phyloP scores from a whole-genome alignment of 2,113 vertebrate species.

The Dicrurus megarhynchus region DNA sequence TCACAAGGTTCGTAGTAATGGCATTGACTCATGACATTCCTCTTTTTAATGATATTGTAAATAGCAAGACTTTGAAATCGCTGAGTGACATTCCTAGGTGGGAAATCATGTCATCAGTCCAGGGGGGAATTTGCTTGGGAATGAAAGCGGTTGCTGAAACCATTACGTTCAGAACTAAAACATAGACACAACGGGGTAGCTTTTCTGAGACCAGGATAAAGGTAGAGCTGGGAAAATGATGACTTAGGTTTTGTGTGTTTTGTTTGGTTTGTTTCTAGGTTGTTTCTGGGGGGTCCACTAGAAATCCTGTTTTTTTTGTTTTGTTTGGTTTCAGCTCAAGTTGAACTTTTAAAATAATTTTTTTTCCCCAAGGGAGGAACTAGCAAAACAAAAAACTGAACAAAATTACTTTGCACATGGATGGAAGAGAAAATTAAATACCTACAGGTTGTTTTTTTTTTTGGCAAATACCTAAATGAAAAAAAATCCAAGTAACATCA shows the following conservation, averaged over 20 bases:
- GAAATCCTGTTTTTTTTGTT: not conserved
- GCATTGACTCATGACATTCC: not conserved
- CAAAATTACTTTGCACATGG: not conserved
- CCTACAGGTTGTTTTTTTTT: not conserved
- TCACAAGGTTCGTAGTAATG: not conserved
- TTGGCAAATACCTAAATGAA: not conserved
- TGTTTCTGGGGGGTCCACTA: not conserved
- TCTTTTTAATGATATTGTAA: not conserved
- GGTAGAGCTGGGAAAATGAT: not conserved
- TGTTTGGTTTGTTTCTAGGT: not conserved
- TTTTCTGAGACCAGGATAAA: not conserved
- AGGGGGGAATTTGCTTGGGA: not conserved
- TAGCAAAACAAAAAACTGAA: not conserved
- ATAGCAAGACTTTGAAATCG: not conserved
- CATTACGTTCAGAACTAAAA: not conserved
- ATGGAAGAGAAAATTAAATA: not conserved
- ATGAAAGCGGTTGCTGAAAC: not conserved
- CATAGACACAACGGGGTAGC: not conserved
- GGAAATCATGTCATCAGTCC: not conserved
- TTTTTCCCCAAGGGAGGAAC: not conserved
- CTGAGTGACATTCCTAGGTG: not conserved
- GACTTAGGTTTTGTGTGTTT: not conserved
- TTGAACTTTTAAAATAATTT: not conserved
- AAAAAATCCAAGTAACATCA: not conserved
- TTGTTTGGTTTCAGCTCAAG: not conserved